phyloP scores from a whole-genome alignment of 2,113 vertebrate species.

The Vulpes lagopus region DNA sequence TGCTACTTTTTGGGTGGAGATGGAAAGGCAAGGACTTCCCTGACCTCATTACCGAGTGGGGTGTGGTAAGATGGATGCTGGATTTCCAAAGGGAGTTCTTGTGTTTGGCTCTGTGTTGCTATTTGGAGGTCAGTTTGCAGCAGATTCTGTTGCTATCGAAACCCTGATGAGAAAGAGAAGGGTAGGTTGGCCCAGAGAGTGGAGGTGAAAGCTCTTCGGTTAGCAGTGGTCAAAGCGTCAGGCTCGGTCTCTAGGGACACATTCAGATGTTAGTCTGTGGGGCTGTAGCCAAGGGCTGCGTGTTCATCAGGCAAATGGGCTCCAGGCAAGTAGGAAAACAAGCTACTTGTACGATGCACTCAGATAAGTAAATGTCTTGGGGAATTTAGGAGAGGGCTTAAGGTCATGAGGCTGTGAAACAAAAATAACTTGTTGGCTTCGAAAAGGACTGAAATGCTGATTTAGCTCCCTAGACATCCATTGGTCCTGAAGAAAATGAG shows the following conservation, averaged over 20 bases:
- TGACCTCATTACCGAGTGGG: neutral
- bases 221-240: neutral
- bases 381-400: neutral
- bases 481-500: neutral
- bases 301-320: neutral
- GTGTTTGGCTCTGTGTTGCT: neutral
- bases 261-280: too few relatives aligned
- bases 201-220: neutral
- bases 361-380: neutral
- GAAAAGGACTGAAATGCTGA: neutral
- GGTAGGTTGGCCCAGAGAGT: neutral
- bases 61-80: neutral
- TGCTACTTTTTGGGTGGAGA: neutral
- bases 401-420: neutral
- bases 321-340: neutral
- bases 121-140: neutral
- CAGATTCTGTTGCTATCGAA: neutral
- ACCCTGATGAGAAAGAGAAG: neutral
- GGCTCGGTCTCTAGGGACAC: neutral
- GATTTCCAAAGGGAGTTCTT: neutral
- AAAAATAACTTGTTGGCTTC: neutral
- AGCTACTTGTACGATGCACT: neutral
- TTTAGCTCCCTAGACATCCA: neutral
- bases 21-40: neutral
- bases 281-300: neutral